phyloP scores from a whole-genome alignment of 2,888 invertebrate genomes.

The Callyntrura sp. region DNA sequence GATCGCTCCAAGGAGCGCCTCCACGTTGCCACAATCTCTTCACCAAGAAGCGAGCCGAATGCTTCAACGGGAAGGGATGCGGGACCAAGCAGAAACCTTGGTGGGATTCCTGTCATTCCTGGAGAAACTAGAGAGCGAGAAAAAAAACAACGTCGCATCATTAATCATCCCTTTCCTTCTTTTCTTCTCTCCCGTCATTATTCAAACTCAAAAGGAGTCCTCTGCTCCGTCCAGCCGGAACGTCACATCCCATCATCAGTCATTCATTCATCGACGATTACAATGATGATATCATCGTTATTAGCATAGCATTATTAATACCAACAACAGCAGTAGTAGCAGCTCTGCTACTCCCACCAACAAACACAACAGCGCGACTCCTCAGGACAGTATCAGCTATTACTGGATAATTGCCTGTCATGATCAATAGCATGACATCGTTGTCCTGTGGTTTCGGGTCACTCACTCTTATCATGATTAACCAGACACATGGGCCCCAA shows the following conservation, averaged over 20 bases:
- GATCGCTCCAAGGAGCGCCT: constrained; percentile 89
- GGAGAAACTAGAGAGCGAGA: constrained; percentile 81
- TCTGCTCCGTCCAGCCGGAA: constrained; percentile 24
- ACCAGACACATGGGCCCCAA: not conserved
- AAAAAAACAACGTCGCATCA: constrained; percentile 68
- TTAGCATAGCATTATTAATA: constrained; percentile 58
- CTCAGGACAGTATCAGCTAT: constrained; percentile 63
- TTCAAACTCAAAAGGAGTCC: constrained; percentile 37
- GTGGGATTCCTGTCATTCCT: constrained; percentile 81
- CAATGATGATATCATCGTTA: constrained; percentile 70
- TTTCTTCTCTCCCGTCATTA: not conserved
- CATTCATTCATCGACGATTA: constrained; percentile 45
- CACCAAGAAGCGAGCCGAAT: constrained; percentile 88
- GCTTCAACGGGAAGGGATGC: constrained; percentile 83
- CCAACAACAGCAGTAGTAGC: constrained; percentile 34
- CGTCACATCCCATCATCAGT: constrained; percentile 55
- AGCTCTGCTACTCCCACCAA: constrained; percentile 22
- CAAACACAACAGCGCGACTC: not conserved
- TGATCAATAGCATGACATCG: constrained; percentile 76
- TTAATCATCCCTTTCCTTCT: constrained; percentile 66
- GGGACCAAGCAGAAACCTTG: constrained; percentile 82
- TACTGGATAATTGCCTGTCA: constrained; percentile 78
- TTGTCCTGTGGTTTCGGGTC: constrained; percentile 71
- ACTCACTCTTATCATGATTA: constrained; percentile 54
- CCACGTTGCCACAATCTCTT: constrained; percentile 93